Conservation (phyloP, 1,140 invertebrate genomes). For the Drosophila sulfurigaster region DNA sequence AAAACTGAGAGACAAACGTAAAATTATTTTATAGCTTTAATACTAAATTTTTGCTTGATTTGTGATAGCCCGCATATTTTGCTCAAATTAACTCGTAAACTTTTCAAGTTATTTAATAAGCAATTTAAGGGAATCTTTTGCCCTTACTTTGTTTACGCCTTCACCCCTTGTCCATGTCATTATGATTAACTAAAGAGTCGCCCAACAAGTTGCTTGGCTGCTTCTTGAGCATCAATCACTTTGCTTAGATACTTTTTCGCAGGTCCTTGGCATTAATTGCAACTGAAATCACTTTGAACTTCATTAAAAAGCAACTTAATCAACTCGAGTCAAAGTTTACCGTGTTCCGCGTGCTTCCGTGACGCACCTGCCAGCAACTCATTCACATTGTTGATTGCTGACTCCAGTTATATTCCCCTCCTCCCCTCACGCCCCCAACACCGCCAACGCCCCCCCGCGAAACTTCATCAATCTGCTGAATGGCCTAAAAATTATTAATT, state of each 20-base stretch:
- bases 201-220: background rate
- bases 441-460: background rate
- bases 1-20: too few relatives aligned
- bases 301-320: slow-evolving; percentile 82
- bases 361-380: background rate
- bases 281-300: slow-evolving; percentile 80
- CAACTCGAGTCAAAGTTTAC: slow-evolving; percentile 73
- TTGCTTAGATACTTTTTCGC: background rate
- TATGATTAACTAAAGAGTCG: slow-evolving; percentile 1
- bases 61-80: too few relatives aligned
- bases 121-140: too few relatives aligned
- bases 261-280: slow-evolving; percentile 66
- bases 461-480: slow-evolving; percentile 61
- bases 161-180: background rate
- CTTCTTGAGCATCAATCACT: slow-evolving; percentile 8
- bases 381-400: too few relatives aligned
- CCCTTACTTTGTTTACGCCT: background rate
- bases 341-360: background rate
- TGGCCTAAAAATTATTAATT: slow-evolving; percentile 83
- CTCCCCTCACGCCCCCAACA: too few relatives aligned
- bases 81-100: too few relatives aligned
- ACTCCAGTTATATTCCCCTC: background rate
- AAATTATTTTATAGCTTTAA: too few relatives aligned
- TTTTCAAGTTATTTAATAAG: too few relatives aligned
- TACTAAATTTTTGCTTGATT: too few relatives aligned